Conservation (phyloP, 2,113 vertebrate species). For the Gallinago undulata region DNA sequence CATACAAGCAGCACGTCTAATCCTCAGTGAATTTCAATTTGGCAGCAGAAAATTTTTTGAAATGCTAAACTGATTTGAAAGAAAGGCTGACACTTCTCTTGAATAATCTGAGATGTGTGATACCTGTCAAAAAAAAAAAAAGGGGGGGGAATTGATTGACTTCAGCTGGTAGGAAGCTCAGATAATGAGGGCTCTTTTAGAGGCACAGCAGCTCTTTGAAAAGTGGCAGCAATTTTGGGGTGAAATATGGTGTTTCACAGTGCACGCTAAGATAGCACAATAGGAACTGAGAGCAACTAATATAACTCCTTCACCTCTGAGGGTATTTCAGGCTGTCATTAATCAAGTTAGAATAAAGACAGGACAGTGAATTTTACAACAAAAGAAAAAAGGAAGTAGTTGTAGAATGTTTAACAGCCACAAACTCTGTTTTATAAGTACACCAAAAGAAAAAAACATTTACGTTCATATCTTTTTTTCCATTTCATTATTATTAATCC, state of each 20-base stretch:
- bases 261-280: too few species aligned
- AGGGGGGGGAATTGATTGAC: background rate
- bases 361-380: background rate
- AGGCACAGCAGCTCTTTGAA: background rate
- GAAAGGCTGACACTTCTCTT: background rate
- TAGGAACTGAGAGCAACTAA: background rate
- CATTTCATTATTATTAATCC: background rate
- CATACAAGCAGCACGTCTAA: background rate
- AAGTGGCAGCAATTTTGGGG: background rate
- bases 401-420: background rate
- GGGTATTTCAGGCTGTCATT: background rate
- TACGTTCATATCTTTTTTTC: background rate
- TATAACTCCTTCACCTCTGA: background rate
- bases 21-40: background rate
- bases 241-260: background rate
- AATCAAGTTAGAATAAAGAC: background rate
- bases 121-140: background rate
- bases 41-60: background rate
- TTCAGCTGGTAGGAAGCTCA: background rate
- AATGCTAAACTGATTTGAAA: background rate
- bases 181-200: background rate
- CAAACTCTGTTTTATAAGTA: background rate
- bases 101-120: background rate
- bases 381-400: background rate
- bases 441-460: background rate